These are phyloP conservation scores for Drosophila santomea DNA, from an alignment of 1,140 invertebrate genomes.

Conservation along the genomic window DNA sequence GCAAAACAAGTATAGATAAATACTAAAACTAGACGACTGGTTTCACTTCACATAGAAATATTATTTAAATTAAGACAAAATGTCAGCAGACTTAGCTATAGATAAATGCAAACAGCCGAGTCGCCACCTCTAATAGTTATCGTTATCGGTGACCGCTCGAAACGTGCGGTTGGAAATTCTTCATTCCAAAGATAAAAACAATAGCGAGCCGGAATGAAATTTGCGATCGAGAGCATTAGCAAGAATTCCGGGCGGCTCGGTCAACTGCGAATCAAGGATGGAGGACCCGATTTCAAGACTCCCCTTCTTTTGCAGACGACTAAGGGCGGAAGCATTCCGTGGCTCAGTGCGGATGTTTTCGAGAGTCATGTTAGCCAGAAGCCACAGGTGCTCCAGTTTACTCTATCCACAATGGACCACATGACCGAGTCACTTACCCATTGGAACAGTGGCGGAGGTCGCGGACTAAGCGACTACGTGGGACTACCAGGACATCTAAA, in stretches of 20 bases:
- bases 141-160: slow-evolving; percentile 29
- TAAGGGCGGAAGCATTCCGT: slow-evolving; percentile 88
- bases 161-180: slow-evolving; percentile 32
- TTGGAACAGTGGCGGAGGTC: slow-evolving; percentile 75
- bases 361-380: slow-evolving; percentile 85
- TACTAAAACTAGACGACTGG: too few species aligned
- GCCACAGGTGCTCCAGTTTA: slow-evolving; percentile 86
- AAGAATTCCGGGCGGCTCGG: slow-evolving; percentile 86
- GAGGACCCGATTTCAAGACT: slow-evolving; percentile 31
- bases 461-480: slow-evolving; percentile 86
- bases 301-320: slow-evolving; percentile 68
- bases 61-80: too few species aligned
- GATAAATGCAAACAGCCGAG: background rate
- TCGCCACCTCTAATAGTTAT: background rate
- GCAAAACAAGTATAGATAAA: too few species aligned
- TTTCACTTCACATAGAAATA: too few species aligned
- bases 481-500: slow-evolving; percentile 87
- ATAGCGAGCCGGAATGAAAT: slow-evolving; percentile 85
- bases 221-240: slow-evolving; percentile 85
- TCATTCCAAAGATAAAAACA: slow-evolving; percentile 15
- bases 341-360: slow-evolving; percentile 88
- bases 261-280: slow-evolving; percentile 83
- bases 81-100: too few species aligned
- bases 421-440: slow-evolving; percentile 86
- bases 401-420: slow-evolving; percentile 86